Base-by-base conservation (phyloP, 2,888 invertebrate species). In the Pyrrhosoma nymphula region DNA sequence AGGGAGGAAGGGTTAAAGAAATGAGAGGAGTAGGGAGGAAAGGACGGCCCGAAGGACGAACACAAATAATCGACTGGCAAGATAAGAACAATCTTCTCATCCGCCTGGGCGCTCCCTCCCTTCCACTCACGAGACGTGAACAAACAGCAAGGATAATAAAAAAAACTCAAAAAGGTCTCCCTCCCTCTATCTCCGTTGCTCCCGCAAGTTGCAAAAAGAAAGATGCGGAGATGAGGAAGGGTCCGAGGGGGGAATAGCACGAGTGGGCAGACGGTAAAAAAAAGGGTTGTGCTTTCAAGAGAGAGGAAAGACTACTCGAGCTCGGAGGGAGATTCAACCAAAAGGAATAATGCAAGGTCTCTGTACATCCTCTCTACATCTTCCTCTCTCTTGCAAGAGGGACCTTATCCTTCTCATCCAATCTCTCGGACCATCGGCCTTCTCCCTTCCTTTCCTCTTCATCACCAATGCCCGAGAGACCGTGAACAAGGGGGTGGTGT, bases 401-500 rank as follows among this genome's bases (percentile, higher is more conserved):
- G 60, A 35, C 69, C 93, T 93, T 93, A 93, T 91, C 91, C 91
- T 60, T 39, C 35, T 93, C 93, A 93, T 93, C 93, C 93, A 93
- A 93, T 93, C 93, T 93, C 93, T 69, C 69, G 93, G 93, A 93
- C 93, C 63, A 91, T 91, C 63, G 91, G 63, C 91, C 56, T 75
- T 69, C 47, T 55, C 91, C n/a, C 63, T 63, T 35, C 63, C 56
- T n/a, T 60, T 39, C 91, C 93, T 93, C 93, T 69, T 93, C 93
- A 93, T 93, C 93, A 93, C 93, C 75, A 93, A 93, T 93, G 63
- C 93, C 93, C n/a, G 39, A 69, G 93, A 93, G 93, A 93, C 69
- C 35, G 47, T 14, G 89, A 89, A 26, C 23, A 26, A 18, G 39
- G 47, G 47, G 47, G 69, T 23, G 39, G 26, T 39, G 47, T 39